Evolutionary conservation across 2,113 vertebrate species (phyloP), one percentile per base, ranked within the genome.

Genomic region (Parus major): DNA sequence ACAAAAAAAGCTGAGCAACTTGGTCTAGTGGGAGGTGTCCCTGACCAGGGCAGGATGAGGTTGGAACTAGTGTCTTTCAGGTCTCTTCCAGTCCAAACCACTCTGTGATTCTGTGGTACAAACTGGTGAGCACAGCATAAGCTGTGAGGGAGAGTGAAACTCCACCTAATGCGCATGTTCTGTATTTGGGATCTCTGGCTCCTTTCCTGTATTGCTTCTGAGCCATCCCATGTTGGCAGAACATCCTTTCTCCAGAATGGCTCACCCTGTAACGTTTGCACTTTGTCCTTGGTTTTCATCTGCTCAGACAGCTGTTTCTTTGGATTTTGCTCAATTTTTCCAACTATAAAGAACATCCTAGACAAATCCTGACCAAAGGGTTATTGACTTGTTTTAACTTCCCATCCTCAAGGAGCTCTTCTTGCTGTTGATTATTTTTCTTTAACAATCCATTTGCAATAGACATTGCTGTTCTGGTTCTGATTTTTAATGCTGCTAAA

Each of bases 391-490:
- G 35, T 31, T 82, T 81, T 36, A 52, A 50, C n/a, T 92, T 44
- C 15, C 31, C 6, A 21, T 36, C 57, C 64, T 42, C 4, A 5
- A 65, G 53, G 52, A 87, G 23, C 63, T 44, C 2, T 47, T 88
- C 59, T 49, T 72, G 53, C 24, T 23, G 12, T 31, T 24, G 28
- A 29, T 60, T n/a, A 3, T 61, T 93, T 89, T 88, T 66, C 95
- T 96, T 97, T 97, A 97, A 98, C 95, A 11, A 42, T 39, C 6
- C 50, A 5, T 46, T 73, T 77, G 41, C 28, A 36, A 88, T 95
- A 99, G 99, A 99, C 85, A 99, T 99, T 25, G 99, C 99, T 1
- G 99, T 99, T 76, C 96, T 99, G 97, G 99, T 99, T 85, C 93
- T 99, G 92, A 99, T 99, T 82, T 99, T 99, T 96, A 99, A 99